Evolutionary conservation across 2,113 vertebrate species (phyloP), one percentile per base, ranked within the genome.

Genomic region (Helogale parvula): DNA sequence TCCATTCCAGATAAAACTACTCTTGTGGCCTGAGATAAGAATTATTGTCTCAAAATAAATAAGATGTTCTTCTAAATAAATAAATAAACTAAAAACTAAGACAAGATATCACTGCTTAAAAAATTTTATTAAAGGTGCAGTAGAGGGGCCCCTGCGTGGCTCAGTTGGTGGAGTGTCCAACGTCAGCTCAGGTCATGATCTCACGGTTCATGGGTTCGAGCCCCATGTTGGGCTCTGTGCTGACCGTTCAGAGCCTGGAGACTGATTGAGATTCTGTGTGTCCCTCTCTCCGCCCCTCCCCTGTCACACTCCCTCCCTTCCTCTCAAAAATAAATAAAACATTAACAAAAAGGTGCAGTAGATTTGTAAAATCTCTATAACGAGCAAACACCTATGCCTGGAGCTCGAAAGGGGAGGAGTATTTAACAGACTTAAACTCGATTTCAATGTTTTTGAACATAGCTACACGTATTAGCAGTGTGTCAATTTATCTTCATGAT

Each of bases 401-500:
- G 50, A 52, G 8, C 35, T 87, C 23, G 12, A 68, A 93, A 52
- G 90, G 13, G 23, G 31, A 66, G 83, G 71, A 86, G 2, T 19
- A 45, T 5, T 76, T 33, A 92, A 66, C 17, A 84, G 27, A 88
- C 52, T 93, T 94, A 81, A 77, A 86, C 72, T 81, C 27, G 94
- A 80, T 85, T 95, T 94, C 38, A 92, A 72, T 52, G 86, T 95
- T 93, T 68, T 63, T 80, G 29, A 38, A 74, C 8, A 95, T 94
- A 86, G 86, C 94, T 94, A 76, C 6, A 76, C 87, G 72, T 91
- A 76, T 54, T 90, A 95, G 87, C 31, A 76, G 52, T 41, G 15
- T 50, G 41, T 57, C 57, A 57, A 92, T 50, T 84, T 95, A 96
- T 93, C 91, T 94, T 96, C 90, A 69, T 17, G 77, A 87, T 92